Evolutionary conservation across 2,113 vertebrate species (phyloP).

Genomic region (Seriola rivoliana): DNA sequence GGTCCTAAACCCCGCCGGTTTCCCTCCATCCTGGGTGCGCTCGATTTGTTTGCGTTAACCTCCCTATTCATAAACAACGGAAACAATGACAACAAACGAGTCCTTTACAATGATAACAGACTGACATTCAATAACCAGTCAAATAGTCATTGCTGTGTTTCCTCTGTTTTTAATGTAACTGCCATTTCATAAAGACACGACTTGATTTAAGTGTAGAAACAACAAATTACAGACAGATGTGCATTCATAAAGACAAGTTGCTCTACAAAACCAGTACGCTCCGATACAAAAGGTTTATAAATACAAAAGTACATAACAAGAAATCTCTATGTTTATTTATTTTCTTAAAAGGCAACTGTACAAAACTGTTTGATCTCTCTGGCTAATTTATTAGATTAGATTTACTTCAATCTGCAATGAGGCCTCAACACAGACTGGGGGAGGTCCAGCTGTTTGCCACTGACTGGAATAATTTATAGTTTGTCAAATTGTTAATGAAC

Average conservation of each 20-base stretch:
- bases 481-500: not conserved
- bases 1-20: slow-evolving; percentile 89
- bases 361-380: not conserved
- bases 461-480: not conserved
- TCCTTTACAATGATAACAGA: not conserved
- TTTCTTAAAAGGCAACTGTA: slow-evolving; percentile 20
- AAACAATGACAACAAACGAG: not conserved
- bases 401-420: not conserved
- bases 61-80: not conserved
- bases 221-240: slow-evolving; percentile 27
- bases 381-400: not conserved
- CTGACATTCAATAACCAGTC: not conserved
- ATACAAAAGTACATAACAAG: slow-evolving; percentile 26
- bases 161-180: slow-evolving; percentile 43
- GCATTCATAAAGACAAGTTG: not conserved
- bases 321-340: not conserved
- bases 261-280: slow-evolving; percentile 32
- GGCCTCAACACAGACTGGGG: not conserved
- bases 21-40: slow-evolving; percentile 73
- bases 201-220: not conserved
- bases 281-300: slow-evolving; percentile 35
- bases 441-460: not conserved
- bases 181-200: slow-evolving; percentile 9
- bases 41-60: not conserved
- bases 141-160: not conserved